Conservation (phyloP, 92 coral and sea anemone genomes). For the Zoanthus sansibaricus region DNA sequence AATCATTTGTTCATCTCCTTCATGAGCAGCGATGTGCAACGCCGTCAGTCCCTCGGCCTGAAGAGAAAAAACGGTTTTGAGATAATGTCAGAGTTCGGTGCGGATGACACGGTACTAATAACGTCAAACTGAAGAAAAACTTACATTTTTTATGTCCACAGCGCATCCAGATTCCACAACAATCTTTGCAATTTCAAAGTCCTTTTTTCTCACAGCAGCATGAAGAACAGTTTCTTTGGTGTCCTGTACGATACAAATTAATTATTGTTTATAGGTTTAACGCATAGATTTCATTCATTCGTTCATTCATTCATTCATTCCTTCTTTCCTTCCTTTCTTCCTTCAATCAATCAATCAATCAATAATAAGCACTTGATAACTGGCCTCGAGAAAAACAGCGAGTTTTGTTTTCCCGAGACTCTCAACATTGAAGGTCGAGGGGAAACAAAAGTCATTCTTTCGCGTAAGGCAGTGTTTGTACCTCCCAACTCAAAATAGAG, state of each 20-base stretch:
- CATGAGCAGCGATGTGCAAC: constrained; percentile 91
- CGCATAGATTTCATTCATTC: background rate
- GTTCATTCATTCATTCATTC: background rate
- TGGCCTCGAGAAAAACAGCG: too few species aligned
- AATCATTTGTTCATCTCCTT: constrained; percentile 92
- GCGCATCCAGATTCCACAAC: constrained; percentile 89
- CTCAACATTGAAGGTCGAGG: background rate
- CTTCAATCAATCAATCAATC: too few species aligned
- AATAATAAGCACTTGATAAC: too few species aligned
- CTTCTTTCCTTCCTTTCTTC: too few species aligned
- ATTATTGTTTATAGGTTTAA: background rate
- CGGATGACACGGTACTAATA: background rate
- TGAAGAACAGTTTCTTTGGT: constrained; percentile 92
- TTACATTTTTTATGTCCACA: constrained; percentile 87
- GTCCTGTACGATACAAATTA: constrained; percentile 50
- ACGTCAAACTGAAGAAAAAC: constrained; percentile 3
- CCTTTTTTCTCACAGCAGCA: constrained; percentile 82
- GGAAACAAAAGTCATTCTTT: too few species aligned
- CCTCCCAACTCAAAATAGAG: too few species aligned
- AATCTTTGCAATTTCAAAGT: constrained; percentile 87
- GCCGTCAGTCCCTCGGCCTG: constrained; percentile 98
- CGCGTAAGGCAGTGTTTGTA: too few species aligned
- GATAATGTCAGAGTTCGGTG: background rate
- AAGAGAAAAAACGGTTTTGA: background rate
- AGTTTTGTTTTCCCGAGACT: too few species aligned